Evolutionary conservation across 2,888 invertebrate species (phyloP).

Genomic region (Plagodis dolabraria): DNA sequence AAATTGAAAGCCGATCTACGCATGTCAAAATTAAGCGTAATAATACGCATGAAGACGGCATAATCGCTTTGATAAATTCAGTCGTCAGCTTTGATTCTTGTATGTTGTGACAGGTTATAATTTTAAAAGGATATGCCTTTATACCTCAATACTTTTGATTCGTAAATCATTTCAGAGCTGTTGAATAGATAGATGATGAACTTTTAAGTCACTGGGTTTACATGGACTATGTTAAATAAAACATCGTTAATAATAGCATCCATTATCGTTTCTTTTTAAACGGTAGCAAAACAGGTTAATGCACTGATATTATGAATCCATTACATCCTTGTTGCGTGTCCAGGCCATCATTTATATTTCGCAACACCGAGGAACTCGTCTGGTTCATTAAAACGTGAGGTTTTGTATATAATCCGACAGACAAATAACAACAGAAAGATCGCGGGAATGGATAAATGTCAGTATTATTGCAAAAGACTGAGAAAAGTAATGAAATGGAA

Average conservation of each 20-base stretch:
- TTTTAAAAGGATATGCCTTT: conserved; percentile 11
- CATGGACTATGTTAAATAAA: background rate
- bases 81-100: conserved; percentile 38
- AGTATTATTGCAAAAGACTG: conserved; percentile 27
- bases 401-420: conserved; percentile 32
- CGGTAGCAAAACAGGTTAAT: conserved; percentile 13
- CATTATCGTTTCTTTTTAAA: conserved; percentile 4
- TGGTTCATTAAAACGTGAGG: conserved; percentile 14
- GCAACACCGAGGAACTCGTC: conserved; percentile 27
- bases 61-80: conserved; percentile 45
- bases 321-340: conserved; percentile 12
- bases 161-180: too few relatives aligned
- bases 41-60: conserved; percentile 39
- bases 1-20: conserved; percentile 50
- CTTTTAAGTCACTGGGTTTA: too few relatives aligned
- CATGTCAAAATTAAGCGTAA: conserved; percentile 48
- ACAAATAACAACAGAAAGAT: conserved; percentile 34
- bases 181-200: too few relatives aligned
- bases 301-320: conserved; percentile 21
- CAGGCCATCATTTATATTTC: conserved; percentile 33
- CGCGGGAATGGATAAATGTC: conserved; percentile 32
- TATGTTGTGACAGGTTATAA: conserved; percentile 7
- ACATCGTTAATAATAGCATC: conserved; percentile 1
- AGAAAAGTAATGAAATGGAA: conserved; percentile 28
- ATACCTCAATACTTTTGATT: background rate